Conservation (phyloP, 1,140 invertebrate species). For the Galendromus occidentalis region DNA sequence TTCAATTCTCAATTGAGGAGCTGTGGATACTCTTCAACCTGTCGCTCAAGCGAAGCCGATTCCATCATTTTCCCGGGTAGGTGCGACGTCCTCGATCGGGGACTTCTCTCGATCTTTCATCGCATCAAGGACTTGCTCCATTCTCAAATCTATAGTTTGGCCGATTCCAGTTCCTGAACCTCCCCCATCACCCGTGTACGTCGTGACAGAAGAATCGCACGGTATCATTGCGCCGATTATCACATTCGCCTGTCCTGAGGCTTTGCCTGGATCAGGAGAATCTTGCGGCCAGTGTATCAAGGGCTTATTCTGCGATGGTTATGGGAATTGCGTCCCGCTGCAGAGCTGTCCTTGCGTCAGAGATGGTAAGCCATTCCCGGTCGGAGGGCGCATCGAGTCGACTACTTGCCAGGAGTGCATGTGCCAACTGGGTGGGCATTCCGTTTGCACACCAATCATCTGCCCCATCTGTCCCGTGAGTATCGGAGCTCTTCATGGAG, state of each 20-base stretch:
- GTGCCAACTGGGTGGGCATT: slow-evolving; percentile 46
- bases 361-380: slow-evolving; percentile 35
- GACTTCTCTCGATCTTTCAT: no score
- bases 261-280: slow-evolving; percentile 20
- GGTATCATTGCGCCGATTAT: not conserved
- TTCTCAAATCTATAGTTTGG: not conserved
- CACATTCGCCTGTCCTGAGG: slow-evolving; percentile 28
- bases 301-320: slow-evolving; percentile 45
- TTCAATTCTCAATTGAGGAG: not conserved
- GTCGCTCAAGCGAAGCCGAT: not conserved
- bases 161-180: not conserved
- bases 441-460: slow-evolving; percentile 41
- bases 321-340: slow-evolving; percentile 38
- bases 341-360: slow-evolving; percentile 52
- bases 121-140: no score
- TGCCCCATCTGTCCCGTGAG: slow-evolving; percentile 37
- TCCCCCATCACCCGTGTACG: not conserved
- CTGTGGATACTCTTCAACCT: not conserved
- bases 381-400: slow-evolving; percentile 45
- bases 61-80: not conserved
- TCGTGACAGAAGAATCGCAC: not conserved
- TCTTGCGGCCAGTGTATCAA: slow-evolving; percentile 24
- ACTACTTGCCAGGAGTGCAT: slow-evolving; percentile 50
- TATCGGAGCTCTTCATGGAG: no score
- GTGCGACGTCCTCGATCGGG: no score